Percentiles rank a stretch among this genome's conserved stretches.
Conservation (phyloP, 1,140 invertebrate genomes). For the Aphaenogaster ashmeadi region DNA sequence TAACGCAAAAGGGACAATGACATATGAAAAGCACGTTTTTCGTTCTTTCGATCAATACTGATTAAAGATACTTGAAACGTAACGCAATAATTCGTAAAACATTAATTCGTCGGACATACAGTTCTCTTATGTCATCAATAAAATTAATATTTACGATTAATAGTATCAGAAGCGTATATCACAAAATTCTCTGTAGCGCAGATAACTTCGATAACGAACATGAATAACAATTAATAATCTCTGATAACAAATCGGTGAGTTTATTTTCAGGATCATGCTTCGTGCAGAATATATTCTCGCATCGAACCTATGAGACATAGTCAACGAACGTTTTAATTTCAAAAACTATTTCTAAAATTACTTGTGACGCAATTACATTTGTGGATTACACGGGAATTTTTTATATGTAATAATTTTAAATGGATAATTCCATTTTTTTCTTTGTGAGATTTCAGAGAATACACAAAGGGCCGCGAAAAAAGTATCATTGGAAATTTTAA, state of each 20-base stretch:
- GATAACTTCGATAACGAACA: conserved; percentile 6
- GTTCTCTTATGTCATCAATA: neutral
- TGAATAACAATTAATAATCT: conserved; percentile 31
- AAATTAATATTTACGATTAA: conserved; percentile 5
- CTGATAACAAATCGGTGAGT: neutral
- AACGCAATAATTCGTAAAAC: too few relatives aligned
- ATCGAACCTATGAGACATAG: neutral
- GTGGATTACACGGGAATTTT: neutral
- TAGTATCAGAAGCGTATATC: conserved; percentile 7
- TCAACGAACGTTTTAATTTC: neutral
- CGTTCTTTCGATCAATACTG: neutral
- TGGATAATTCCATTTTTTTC: neutral
- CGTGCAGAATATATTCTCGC: neutral
- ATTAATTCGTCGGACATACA: neutral
- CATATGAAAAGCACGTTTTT: neutral
- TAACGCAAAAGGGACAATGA: neutral
- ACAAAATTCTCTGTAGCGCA: neutral
- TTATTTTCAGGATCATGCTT: neutral
- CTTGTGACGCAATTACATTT: neutral
- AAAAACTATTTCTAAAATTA: neutral
- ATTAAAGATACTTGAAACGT: neutral
- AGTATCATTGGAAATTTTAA: neutral
- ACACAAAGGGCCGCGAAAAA: neutral
- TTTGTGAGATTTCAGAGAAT: neutral
- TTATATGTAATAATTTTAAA: neutral